A percentile compares a stretch with the other conserved stretches of the same genome.
phyloP scores from a whole-genome alignment of 2,113 vertebrate species.

The Cyanoderma ruficeps region DNA sequence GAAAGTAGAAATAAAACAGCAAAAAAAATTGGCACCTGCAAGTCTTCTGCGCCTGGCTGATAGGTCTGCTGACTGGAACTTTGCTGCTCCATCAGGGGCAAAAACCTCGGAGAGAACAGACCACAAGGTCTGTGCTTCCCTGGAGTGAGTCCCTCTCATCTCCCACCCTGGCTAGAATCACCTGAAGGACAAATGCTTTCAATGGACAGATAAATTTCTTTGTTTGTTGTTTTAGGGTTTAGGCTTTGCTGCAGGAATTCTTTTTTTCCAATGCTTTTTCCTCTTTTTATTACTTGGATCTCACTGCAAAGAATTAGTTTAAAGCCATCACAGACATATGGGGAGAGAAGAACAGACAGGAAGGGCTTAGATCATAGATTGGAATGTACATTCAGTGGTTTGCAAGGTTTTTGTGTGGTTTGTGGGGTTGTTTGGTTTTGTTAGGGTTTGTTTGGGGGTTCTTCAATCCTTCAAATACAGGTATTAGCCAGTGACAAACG shows the following conservation, averaged over 20 bases:
- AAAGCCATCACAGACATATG: neutral
- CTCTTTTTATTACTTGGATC: neutral
- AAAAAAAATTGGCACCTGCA: neutral
- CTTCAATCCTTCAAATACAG: neutral
- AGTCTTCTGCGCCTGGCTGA: neutral
- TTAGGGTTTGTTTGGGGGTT: neutral
- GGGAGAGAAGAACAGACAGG: neutral
- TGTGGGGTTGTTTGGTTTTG: neutral
- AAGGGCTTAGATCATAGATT: neutral
- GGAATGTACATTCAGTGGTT: neutral
- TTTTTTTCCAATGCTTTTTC: neutral
- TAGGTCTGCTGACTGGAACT: neutral
- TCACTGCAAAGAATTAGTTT: neutral
- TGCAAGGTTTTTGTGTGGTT: neutral
- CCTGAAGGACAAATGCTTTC: neutral
- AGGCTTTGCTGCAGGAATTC: neutral
- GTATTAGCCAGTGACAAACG: accelerated
- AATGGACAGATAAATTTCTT: neutral
- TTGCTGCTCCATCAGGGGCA: neutral
- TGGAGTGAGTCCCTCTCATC: neutral
- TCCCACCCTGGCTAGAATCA: neutral
- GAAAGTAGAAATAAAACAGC: neutral
- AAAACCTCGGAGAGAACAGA: neutral
- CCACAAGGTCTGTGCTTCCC: neutral
- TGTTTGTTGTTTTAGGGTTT: neutral